Base-by-base conservation (phyloP, 2,888 invertebrate genomes). In the Lasioglossum morio region DNA sequence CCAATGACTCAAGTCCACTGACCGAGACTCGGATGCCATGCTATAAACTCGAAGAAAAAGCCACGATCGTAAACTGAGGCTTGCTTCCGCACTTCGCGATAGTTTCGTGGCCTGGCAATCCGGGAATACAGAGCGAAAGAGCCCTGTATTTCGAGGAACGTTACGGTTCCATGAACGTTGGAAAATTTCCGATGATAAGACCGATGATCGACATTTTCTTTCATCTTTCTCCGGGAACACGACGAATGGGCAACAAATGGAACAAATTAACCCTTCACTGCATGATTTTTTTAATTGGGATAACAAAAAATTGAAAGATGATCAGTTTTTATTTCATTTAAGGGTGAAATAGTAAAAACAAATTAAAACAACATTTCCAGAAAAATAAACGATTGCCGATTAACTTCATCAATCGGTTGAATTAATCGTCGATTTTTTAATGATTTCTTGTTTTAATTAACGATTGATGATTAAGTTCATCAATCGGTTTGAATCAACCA, bases 61-160 rank as follows among this genome's bases (percentile, higher is more conserved):
- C 86, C 82, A 69, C 37, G 84, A 87, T 89, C 87, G 91, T 91
- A 90, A 90, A 91, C 87, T 72, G 76, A 34, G 82, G 40, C 82
- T 30, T 48, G 88, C 87, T 91, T 89, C 91, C 90, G 87, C 79
- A 81, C 79, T 80, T 90, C n/a, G 79, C 81, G 66, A 81, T 82
- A 81, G 77, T 87, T 84, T 81, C 81, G 87, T 60, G 72, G 60
- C 53, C 16, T 57, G 40, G 75, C 72, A 63, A 87, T 79, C 70
- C 70, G 79, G 30, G 63, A 63, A 30, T 16, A 30, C 30, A 63
- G 12, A 34, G 34, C 34, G 34, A 3, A 3, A 34, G 34, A 34
- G 2, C 34, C 1, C 34, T n/a, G 76, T 2, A 10, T 70, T 82
- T 85, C 81, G 66, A 70, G 70, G 82, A 85, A 88, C 63, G 27